A percentile compares a stretch with the other conserved stretches of the same genome.
Evolutionary conservation across 2,113 vertebrate genomes (phyloP).

Genomic region (Patagioenas fasciata): DNA sequence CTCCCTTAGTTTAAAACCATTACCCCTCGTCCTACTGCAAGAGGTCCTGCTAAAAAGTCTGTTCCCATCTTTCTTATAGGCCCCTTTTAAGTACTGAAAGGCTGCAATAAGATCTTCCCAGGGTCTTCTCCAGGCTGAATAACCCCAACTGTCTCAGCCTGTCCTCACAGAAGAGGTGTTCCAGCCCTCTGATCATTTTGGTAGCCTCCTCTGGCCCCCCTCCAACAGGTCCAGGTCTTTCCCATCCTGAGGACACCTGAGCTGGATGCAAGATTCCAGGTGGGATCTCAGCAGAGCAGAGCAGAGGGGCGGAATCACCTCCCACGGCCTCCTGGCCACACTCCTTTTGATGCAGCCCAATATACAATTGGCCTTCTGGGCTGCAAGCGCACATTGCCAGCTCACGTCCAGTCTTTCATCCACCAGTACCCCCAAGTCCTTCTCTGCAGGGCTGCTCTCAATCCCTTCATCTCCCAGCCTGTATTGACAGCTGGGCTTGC

Average conservation of each 20-base stretch:
- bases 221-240: not conserved
- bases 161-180: not conserved
- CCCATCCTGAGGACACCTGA: not conserved
- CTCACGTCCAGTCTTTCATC: not conserved
- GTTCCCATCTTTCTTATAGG: not conserved
- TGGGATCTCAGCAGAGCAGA: rapidly evolving
- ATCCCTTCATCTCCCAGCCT: not conserved
- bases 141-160: not conserved
- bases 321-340: rapidly evolving
- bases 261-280: rapidly evolving
- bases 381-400: rapidly evolving
- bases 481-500: not conserved
- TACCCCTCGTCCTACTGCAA: not conserved
- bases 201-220: not conserved
- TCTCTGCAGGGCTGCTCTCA: not conserved
- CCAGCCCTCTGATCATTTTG: not conserved
- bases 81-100: not conserved
- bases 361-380: rapidly evolving
- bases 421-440: not conserved
- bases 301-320: not conserved
- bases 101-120: rapidly evolving
- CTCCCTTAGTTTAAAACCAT: not conserved
- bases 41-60: not conserved
- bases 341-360: not conserved
- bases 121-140: not conserved